Base-by-base conservation (phyloP, 2,113 vertebrate species). In the Excalfactoria chinensis region DNA sequence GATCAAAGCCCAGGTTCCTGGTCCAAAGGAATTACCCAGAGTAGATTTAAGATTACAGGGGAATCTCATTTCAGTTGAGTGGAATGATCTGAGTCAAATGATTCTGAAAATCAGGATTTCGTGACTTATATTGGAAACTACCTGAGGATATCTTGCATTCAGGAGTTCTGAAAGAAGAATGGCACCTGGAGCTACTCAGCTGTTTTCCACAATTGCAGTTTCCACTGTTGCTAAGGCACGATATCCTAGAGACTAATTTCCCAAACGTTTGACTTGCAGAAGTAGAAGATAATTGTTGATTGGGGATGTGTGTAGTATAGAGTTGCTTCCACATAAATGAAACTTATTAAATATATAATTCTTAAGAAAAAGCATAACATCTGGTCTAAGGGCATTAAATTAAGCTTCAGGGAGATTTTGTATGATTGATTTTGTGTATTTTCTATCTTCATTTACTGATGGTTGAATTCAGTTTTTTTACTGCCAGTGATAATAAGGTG, bases 201-300 rank as follows among this genome's bases (percentile, higher is more conserved):
- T 98, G 89, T 96, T 99, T 74, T 98, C 97, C 10, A 95, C 97
- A 87, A 98, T 93, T 71, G 96, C 97, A 63, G 98, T 97, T 49
- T 97, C 97, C 15, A 98, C 85, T 3, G 96, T 97, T 64, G 98
- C 97, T 13, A 96, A 97, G 71, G 97, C 96, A 89, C 96, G 97
- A 89, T 98, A 97, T 73, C 98, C 98, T 11, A 97, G 97, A 6
- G 94, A 94, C 81, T 94, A 96, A 63, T 98, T 98, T 0, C 96
- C 97, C 97, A 98, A 98, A 95, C 98, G 98, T 95, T 98, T 98
- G 73, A 98, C 98, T 97, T 97, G 97, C 77, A 98, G 97, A 20
- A 95, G 95, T 40, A 98, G 97, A 80, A 98, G 97, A 69, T 98
- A 98, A 44, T 94, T 96, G 34, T 97, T 98, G 67, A 97, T 98